These are phyloP conservation scores for Aplodontia rufa DNA, from an alignment of 2,113 vertebrate genomes.

Conservation along the genomic window DNA sequence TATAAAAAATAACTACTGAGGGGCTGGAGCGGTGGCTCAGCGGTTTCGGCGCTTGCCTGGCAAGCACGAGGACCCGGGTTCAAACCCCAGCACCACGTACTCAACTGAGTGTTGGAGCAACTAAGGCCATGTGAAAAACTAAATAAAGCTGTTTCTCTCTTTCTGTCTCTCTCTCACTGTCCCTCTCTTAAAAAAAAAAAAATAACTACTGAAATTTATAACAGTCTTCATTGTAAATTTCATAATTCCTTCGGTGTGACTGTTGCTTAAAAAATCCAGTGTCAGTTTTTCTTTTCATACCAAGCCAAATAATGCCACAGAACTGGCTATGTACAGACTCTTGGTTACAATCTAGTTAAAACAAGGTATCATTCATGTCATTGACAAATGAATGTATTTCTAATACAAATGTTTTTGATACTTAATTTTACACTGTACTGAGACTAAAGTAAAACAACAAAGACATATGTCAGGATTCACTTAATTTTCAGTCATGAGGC, in stretches of 20 bases:
- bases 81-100: too few species aligned
- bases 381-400: background rate
- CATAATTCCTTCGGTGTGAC: background rate
- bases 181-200: too few species aligned
- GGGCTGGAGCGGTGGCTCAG: too few species aligned
- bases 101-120: too few species aligned
- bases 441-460: constrained; percentile 34
- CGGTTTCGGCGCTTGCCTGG: too few species aligned
- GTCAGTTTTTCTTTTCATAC: background rate
- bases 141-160: too few species aligned
- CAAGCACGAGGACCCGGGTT: too few species aligned
- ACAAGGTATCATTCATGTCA: background rate
- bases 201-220: background rate
- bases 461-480: background rate
- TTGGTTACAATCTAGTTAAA: background rate
- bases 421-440: constrained; percentile 8
- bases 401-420: background rate
- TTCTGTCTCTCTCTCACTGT: too few species aligned
- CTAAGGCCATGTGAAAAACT: too few species aligned
- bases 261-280: background rate
- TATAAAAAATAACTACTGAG: background rate
- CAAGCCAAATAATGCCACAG: background rate
- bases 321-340: background rate
- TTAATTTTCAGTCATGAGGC: background rate
- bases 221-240: background rate